Conservation (phyloP, 2,113 vertebrate species). For the Eclectus roratus region DNA sequence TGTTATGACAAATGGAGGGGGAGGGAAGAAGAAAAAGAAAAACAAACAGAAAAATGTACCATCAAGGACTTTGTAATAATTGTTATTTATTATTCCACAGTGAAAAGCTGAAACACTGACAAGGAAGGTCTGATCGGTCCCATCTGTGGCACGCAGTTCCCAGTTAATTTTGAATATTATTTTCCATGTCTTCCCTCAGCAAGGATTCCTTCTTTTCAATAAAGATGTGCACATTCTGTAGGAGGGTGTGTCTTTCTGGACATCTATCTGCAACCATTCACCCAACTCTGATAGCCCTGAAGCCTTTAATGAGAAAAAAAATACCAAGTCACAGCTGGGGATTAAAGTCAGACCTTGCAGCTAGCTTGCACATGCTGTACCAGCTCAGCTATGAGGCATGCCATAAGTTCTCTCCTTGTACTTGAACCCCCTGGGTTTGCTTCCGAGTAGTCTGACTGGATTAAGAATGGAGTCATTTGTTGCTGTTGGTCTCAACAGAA, state of each 20-base stretch:
- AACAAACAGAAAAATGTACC: background rate
- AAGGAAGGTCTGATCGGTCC: background rate
- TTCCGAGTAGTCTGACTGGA: conserved; percentile 35
- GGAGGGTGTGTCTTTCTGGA: background rate
- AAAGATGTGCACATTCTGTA: background rate
- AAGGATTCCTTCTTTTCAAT: background rate
- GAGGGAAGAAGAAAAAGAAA: background rate
- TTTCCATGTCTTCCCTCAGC: background rate
- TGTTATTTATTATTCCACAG: background rate
- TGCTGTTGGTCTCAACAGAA: conserved; percentile 30
- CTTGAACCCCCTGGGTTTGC: conserved; percentile 11
- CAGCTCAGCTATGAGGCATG: background rate
- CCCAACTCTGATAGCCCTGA: background rate
- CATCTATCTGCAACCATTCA: conserved; percentile 28
- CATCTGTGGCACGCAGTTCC: background rate
- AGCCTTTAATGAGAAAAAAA: conserved; percentile 39
- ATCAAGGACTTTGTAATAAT: background rate
- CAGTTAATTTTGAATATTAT: background rate
- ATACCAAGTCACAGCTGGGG: conserved; percentile 15
- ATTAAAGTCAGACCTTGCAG: conserved; percentile 42
- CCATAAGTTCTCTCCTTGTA: background rate
- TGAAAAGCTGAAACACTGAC: background rate
- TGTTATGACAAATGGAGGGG: background rate
- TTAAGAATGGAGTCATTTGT: conserved; percentile 53
- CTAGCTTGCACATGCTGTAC: background rate